Base-by-base conservation (phyloP, 2,797 vertebrate genomes). In the Poecile montanus region DNA sequence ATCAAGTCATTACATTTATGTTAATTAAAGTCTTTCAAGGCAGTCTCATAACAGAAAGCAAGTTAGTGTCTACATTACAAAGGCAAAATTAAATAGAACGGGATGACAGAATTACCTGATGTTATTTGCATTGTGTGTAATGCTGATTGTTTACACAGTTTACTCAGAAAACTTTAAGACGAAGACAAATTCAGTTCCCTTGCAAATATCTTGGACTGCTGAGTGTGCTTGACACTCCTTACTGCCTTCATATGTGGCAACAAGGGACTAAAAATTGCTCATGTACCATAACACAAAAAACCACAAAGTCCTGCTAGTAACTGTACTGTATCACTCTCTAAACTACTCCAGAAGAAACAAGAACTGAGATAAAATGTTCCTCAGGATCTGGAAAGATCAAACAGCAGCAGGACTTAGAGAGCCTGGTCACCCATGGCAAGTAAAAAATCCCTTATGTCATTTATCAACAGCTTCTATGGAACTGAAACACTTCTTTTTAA, bases 21-120 rank as follows among this genome's bases (percentile, higher is more conserved):
- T 82, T 95, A 95, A 94, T 94, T 82, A 93, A 78, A 85, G 48
- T 48, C 74, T 94, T 88, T 82, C 80, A 88, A 78, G 44, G 76
- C 66, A 88, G 90, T 66, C 40, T 67, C 32, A 30, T 66, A 82
- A 89, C 23, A 80, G 65, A 91, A 91, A 90, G 57, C 0, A 4
- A 89, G 50, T 77, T 88, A 83, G 91, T 45, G 36, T 66, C 51
- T 84, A 51, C 51, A 53, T 75, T 84, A 88, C 66, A 94, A 88
- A 94, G 85, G 73, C 32, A 73, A 63, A 84, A 30, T 57, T 47
- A 85, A 94, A 79, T 26, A 86, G 6, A 88, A 91, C 91, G 13
- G 40, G 48, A 60, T 82, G 67, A 93, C 48, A 79, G 44, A 91
- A 75, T 32, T 88, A 78, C 66, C 73, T 61, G 57, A 72, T 3